Base-by-base conservation (phyloP, 1,140 invertebrate genomes). In the Heliconius melpomene region DNA sequence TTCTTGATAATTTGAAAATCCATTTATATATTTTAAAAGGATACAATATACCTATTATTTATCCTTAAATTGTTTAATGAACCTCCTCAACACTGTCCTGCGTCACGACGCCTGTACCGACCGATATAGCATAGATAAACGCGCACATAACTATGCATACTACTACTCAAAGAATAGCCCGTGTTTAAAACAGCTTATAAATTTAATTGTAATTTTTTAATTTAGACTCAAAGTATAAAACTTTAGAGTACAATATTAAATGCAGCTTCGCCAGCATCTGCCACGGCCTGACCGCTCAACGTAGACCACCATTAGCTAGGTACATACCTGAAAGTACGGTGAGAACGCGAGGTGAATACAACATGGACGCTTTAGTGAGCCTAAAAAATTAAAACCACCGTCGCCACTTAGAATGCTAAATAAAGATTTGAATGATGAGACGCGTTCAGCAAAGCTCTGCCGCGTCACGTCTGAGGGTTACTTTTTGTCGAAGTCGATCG, bases 351-450 rank as follows among this genome's bases (percentile, higher is more conserved):
- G 78, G 79, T 93, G 92, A 92, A 94, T 94, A 91, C 88, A 83
- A 85, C 88, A 93, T 89, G 88, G 87, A 84, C 89, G 88, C 88
- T 89, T 86, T 90, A 90, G 88, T 89, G 83, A 89, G 86, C 83
- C 88, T 92, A 89, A 93, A 93, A 93, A 93, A 94, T 92, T 94
- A 91, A 94, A 93, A 88, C 88, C 85, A 87, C 85, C 87, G 86
- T 83, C 89, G 86, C 80, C 89, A 92, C 90, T 92, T 90, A 88
- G 89, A 93, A 93, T 93, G 87, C 88, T 92, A 90, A 93, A 91
- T 91, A 90, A 91, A 89, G 89, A 91, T 93, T 93, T 94, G 88
- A 89, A 91, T 90, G 84, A 85, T 81, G 84, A 78, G 87, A 90
- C 91, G 90, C 82, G 87, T 86, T 87, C 81, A 82, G 86, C 86